Base-by-base conservation (phyloP, 2,113 vertebrate species). In the Osmerus mordax region DNA sequence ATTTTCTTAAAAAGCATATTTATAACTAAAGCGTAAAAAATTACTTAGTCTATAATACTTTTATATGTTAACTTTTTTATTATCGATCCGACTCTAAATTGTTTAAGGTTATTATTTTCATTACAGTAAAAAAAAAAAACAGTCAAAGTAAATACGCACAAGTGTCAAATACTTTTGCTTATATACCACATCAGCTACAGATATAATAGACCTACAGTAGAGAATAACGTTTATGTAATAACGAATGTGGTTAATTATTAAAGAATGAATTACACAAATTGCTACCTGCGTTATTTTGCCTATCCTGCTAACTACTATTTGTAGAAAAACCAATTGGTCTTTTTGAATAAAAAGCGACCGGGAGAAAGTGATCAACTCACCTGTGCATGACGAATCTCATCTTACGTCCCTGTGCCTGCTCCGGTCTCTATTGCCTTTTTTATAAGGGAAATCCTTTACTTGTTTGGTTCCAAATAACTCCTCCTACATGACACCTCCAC, bases 361-460 rank as follows among this genome's bases (percentile, higher is more conserved):
- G 18, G 0, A 23, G 13, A 0, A 2, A 41, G 65, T 29, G 59
- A 23, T 54, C 3, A 21, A 81, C 91, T 74, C 81, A 91, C 91
- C 90, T 91, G 84, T 70, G 52, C 63, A 15, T 58, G 25, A 53
- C 19, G 21, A 36, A 76, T 72, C 73, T 65, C 8, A 54, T 70
- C 69, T 71, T 28, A 72, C 69, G 70, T 76, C 70, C 84, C 79
- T 84, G 74, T 79, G 84, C 72, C 68, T 66, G 56, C 67, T 81
- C 72, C 29, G 61, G 61, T 47, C 67, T 84, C 76, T 81, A 75
- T 86, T 83, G 86, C 82, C 84, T 87, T 84, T 88, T 87, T 84
- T 85, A 83, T 78, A 88, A 81, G 78, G 71, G 81, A 87, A 88
- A 85, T 90, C 86, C 88, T 78, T 86, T 72, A 83, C 67, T 86